Evolutionary conservation across 2,113 vertebrate species (phyloP), one percentile per base, ranked within the genome.

Genomic region (Petromus typicus): DNA sequence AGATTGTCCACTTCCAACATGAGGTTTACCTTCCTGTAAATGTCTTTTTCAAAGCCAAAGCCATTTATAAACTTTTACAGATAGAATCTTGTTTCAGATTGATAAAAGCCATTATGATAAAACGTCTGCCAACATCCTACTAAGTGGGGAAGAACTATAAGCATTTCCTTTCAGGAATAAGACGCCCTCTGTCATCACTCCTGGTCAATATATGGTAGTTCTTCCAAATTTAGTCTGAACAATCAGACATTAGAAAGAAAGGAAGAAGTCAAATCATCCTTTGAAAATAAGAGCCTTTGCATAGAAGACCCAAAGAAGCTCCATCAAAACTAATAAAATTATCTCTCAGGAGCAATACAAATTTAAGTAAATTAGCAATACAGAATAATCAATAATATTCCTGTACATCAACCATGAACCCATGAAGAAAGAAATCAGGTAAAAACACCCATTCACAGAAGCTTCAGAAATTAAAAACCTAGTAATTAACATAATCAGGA

Each of bases 21-120:
- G 6, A 69, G 30, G 43, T 45, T 48, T 34, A 18, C 56, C 1
- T 90, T 90, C 56, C 22, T 59, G n/a, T 82, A n/a, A 63, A 56
- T 56, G 7, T 92, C 9, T 92, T 69, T 81, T 86, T 82, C 63
- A 56, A 89, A 95, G 54, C 64, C 66, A 89, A 92, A 94, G 23
- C 9, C 32, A 69, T 81, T 69, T 76, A 34, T 92, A 86, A 86
- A 48, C 27, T 78, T 37, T 66, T 61, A 67, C 27, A 95, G 48
- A 93, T 67, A 80, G 78, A 37, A n/a, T 37, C 66, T 37, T 67
- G 17, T 20, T 17, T 67, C 66, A 67, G 12, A 67, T 67, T n/a
- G 66, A 67, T 67, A 67, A 67, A 67, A 67, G 34, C 6, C 34
- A 67, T 67, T 67, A n/a, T 37, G 66, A 67, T n/a, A n/a, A 67